These are phyloP conservation scores for Phyllotis vaccarum DNA, from an alignment of 2,797 vertebrate genomes.

Conservation along the genomic window DNA sequence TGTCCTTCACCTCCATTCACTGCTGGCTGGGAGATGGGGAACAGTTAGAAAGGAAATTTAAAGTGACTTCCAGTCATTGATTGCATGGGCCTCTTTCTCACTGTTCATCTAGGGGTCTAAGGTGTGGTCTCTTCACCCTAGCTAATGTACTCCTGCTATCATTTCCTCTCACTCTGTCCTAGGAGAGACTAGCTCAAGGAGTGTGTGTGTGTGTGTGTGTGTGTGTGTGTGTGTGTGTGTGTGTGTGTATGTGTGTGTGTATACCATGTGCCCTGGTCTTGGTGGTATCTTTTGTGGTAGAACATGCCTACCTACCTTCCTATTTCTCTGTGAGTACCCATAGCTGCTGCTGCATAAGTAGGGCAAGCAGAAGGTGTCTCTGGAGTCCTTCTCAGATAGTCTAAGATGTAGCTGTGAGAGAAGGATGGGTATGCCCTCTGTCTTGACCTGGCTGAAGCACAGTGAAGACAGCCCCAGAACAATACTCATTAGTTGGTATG, in stretches of 20 bases:
- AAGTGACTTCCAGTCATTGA: neutral
- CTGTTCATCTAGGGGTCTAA: neutral
- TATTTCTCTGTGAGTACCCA: accelerated
- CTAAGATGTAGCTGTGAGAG: accelerated
- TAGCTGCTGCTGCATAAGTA: accelerated
- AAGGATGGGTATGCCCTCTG: accelerated
- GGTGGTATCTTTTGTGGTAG: neutral
- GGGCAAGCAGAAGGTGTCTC: neutral
- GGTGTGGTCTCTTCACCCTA: neutral
- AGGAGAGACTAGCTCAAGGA: neutral
- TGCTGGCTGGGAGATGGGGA: neutral
- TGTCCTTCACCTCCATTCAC: neutral
- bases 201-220: neutral
- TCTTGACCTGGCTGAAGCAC: too few species aligned
- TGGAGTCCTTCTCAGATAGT: too few species aligned
- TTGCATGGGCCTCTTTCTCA: neutral
- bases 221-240: neutral
- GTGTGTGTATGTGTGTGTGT: neutral
- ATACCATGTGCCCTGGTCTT: neutral
- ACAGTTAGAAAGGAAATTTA: neutral
- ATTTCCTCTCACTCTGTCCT: neutral
- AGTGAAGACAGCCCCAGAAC: accelerated
- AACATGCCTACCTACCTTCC: accelerated
- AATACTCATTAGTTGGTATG: accelerated
- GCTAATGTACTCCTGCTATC: neutral